Evolutionary conservation across 2,113 vertebrate species (phyloP), one percentile per base, ranked within the genome.

Genomic region (Passer domesticus): DNA sequence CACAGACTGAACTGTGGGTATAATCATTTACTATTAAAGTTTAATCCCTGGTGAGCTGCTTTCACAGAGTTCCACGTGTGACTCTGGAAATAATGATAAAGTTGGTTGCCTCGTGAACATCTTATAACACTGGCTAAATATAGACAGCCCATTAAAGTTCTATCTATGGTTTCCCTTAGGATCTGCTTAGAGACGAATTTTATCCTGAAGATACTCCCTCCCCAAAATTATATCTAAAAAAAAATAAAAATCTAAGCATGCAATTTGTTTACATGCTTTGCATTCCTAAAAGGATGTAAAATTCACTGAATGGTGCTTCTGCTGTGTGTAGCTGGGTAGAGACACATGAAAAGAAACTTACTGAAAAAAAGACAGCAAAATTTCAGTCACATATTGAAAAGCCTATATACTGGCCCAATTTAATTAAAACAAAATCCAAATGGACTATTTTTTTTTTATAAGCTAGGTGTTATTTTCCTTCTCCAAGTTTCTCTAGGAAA

Each of bases 311-410:
- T 20, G 11, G 4, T 81, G 24, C 9, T 37, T 70, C 15, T 59
- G 56, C 60, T 75, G 39, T 43, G 21, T 55, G 39, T 41, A 41
- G 39, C 39, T 41, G 39, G 39, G 39, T 43, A 55, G 25, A 89
- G 41, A 60, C 35, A 67, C 58, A 46, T 19, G 33, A n/a, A 24
- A 33, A 35, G 15, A 78, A 95, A 63, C 33, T 37, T 33, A 60
- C 28, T 52, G 22, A 56, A 83, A 83, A 95, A 81, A 94, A 68
- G 33, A 58, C 14, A 4, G 31, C 7, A 82, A 53, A 87, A 60
- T 83, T 96, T 86, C 78, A 59, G 59, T 81, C 72, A 28, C 39
- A 39, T 60, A 94, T 68, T 89, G 43, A 91, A 95, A 79, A 55
- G 15, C 83, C 60, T 80, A 63, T 69, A 39, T 55, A 52, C 43